A percentile compares a stretch with the other conserved stretches of the same genome.
These are phyloP conservation scores for Lemur catta DNA, from an alignment of 2,797 vertebrate genomes.

Conservation along the genomic window DNA sequence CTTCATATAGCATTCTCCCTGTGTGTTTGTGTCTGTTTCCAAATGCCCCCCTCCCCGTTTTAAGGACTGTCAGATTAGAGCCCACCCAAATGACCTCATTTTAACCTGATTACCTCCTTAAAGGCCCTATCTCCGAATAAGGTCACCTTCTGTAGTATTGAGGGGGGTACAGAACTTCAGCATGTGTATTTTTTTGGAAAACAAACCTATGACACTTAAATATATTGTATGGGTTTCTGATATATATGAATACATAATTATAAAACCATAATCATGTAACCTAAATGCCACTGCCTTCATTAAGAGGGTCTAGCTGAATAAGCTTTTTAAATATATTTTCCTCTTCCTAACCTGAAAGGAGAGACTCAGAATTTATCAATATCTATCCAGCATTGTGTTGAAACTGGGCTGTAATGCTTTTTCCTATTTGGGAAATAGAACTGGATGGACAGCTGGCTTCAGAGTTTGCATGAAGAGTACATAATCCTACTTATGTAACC, in stretches of 20 bases:
- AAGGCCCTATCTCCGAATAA: neutral
- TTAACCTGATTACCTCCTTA: neutral
- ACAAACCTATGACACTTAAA: neutral
- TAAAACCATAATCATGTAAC: neutral
- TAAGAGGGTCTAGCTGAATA: neutral
- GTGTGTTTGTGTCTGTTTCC: neutral
- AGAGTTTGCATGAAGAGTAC: slow-evolving; percentile 59
- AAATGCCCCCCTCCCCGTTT: neutral
- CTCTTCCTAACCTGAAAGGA: slow-evolving; percentile 16
- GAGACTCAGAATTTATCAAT: slow-evolving; percentile 44
- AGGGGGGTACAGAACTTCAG: neutral
- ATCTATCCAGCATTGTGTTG: neutral
- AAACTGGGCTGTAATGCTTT: slow-evolving; percentile 60
- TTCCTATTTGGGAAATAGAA: slow-evolving; percentile 59
- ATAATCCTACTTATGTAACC: slow-evolving; percentile 76
- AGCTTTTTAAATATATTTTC: slow-evolving; percentile 26
- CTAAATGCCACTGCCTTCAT: slow-evolving; percentile 9
- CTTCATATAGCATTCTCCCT: neutral
- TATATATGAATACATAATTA: neutral
- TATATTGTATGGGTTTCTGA: neutral
- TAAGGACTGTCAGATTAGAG: neutral
- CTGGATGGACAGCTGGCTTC: slow-evolving; percentile 72
- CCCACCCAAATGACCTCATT: neutral
- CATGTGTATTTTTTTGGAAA: neutral
- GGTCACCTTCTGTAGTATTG: neutral